Base-by-base conservation (phyloP, 1,140 invertebrate genomes). In the Triops cancriformis region DNA sequence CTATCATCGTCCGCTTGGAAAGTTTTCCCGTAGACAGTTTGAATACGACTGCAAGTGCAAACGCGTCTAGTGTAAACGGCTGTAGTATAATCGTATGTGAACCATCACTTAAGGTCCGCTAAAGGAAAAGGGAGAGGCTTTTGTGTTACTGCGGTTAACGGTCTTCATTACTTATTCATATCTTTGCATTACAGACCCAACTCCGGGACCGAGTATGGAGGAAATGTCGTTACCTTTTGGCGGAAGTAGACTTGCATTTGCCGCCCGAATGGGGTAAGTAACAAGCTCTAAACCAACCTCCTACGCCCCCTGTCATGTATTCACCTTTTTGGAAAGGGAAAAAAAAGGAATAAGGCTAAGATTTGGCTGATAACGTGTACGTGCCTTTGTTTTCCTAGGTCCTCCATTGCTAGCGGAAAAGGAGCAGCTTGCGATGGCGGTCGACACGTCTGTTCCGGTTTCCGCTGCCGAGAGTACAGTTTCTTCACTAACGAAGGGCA, bases 191-290 rank as follows among this genome's bases (percentile, higher is more conserved):
- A 23, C 51, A 64, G 51, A 64, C 23, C 10, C 51, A 64, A 64
- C 3, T 64, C 0, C 51, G 51, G 18, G 51, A 64, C 51, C 51
- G 51, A 64, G n/a, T 64, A 64, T 64, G 51, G 51, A 64, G 51
- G 51, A 64, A 64, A 64, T 64, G 51, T 64, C 51, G 51, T 64
- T 64, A 23, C 51, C 51, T 64, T 64, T 64, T 64, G 51, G 51
- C 51, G 51, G 51, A 64, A 64, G 51, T 64, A 64, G 51, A 64
- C 51, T 23, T 64, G n/a, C 51, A 64, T 64, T 64, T 64, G 51
- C 51, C 51, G 51, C 51, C 51, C 14, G 18, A 64, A 64, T 64
- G 51, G 51, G 51, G 51, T 64, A 64, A 64, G 51, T 64, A 12
- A 23, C 23, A n/a, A 64, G 9, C 51, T 64, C 18, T 64, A 18